A percentile compares a stretch with the other conserved stretches of the same genome.
phyloP scores from a whole-genome alignment of 2,113 vertebrate genomes.

The Eurystomus gularis region DNA sequence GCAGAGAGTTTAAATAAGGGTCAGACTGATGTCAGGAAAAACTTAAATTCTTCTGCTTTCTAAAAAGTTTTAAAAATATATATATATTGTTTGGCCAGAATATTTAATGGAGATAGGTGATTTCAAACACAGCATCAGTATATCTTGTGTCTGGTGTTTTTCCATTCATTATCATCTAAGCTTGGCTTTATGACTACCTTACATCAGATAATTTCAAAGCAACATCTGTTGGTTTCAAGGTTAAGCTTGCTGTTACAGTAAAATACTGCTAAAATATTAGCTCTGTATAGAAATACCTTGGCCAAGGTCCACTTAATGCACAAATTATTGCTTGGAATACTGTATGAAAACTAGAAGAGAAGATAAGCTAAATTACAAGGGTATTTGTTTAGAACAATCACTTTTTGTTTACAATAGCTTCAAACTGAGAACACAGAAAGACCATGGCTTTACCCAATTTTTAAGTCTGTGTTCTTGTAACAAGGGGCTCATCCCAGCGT shows the following conservation, averaged over 20 bases:
- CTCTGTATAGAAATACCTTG: constrained; percentile 21
- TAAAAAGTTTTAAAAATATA: neutral
- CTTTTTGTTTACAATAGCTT: neutral
- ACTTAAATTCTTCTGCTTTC: neutral
- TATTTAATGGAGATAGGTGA: neutral
- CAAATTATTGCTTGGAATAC: neutral
- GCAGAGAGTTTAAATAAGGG: neutral
- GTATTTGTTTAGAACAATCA: neutral
- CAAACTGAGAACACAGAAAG: neutral
- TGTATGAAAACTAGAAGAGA: neutral
- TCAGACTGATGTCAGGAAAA: neutral
- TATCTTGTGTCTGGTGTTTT: neutral
- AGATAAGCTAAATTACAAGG: neutral
- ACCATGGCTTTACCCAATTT: neutral
- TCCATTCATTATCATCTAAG: neutral
- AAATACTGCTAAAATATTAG: constrained; percentile 13
- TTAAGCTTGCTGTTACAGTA: neutral
- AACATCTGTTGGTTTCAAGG: constrained; percentile 38
- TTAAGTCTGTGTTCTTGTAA: neutral
- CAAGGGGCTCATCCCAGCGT: neutral
- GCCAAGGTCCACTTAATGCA: neutral
- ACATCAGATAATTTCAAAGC: constrained; percentile 34
- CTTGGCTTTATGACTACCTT: constrained; percentile 8
- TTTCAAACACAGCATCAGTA: neutral
- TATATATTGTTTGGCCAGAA: neutral